Conservation (phyloP, 1,140 invertebrate species). For the Lordiphosa clarofinis region DNA sequence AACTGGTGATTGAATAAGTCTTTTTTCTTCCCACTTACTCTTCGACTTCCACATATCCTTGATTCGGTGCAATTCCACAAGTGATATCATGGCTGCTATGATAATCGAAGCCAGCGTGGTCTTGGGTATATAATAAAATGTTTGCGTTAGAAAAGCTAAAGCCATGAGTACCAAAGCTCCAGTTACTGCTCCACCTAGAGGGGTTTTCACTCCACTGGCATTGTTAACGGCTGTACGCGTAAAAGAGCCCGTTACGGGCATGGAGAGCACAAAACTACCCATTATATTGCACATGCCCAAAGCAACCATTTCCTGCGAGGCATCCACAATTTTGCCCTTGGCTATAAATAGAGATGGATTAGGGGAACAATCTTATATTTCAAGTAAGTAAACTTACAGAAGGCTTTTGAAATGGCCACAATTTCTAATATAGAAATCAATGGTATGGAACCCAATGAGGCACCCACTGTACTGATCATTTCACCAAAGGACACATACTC, state of each 20-base stretch:
- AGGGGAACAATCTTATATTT: neutral
- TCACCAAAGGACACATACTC: slow-evolving; percentile 81
- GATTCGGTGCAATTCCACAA: slow-evolving; percentile 88
- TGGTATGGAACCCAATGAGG: slow-evolving; percentile 86
- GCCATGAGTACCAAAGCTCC: slow-evolving; percentile 86
- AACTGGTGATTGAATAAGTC: no score
- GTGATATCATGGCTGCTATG: slow-evolving; percentile 89
- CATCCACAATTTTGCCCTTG: slow-evolving; percentile 88
- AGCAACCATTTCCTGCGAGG: slow-evolving; percentile 92
- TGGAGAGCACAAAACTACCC: slow-evolving; percentile 92
- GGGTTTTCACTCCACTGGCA: slow-evolving; percentile 92
- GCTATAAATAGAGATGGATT: slow-evolving; percentile 80
- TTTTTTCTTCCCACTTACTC: slow-evolving; percentile 82
- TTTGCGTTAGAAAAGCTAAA: slow-evolving; percentile 86
- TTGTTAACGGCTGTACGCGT: slow-evolving; percentile 95
- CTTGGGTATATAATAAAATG: slow-evolving; percentile 90
- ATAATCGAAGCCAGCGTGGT: slow-evolving; percentile 87
- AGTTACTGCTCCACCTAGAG: slow-evolving; percentile 90
- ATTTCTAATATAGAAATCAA: slow-evolving; percentile 89
- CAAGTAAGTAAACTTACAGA: slow-evolving; percentile 81
- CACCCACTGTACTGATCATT: slow-evolving; percentile 84
- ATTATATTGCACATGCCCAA: slow-evolving; percentile 91
- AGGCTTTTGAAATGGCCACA: slow-evolving; percentile 92
- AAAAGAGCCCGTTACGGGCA: slow-evolving; percentile 94
- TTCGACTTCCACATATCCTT: slow-evolving; percentile 90